These are phyloP conservation scores for Gymnothorax reevesii DNA, from an alignment of 2,797 vertebrate genomes.

Conservation along the genomic window DNA sequence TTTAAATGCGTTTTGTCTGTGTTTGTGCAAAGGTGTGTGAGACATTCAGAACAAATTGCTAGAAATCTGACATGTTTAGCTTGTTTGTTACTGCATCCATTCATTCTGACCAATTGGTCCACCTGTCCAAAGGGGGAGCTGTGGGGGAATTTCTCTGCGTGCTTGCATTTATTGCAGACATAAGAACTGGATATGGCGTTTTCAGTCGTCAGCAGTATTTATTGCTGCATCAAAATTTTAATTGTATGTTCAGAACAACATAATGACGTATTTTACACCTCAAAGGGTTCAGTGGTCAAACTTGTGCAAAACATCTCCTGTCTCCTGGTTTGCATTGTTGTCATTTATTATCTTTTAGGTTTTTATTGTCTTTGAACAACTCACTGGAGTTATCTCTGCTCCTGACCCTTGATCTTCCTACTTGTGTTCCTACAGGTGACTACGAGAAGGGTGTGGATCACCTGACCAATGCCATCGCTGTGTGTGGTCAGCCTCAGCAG, in stretches of 20 bases:
- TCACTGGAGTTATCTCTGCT: too few species aligned
- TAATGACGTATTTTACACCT: neutral
- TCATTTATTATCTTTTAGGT: neutral
- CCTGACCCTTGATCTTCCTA: neutral
- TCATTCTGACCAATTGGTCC: neutral
- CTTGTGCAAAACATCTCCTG: neutral
- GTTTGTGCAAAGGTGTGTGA: neutral
- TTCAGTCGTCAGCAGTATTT: too few species aligned
- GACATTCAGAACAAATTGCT: neutral
- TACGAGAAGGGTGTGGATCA: constrained; percentile 96
- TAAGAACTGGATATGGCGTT: neutral
- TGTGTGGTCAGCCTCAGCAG: constrained; percentile 95
- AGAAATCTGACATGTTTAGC: neutral
- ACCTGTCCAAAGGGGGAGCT: neutral
- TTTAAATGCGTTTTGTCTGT: neutral
- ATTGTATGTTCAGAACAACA: too few species aligned
- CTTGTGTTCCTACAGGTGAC: constrained; percentile 76
- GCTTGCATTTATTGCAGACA: neutral
- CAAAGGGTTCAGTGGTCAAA: neutral
- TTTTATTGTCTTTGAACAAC: neutral
- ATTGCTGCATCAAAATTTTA: too few species aligned
- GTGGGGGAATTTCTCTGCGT: neutral
- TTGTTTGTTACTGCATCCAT: neutral
- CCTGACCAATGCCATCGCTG: constrained; percentile 94
- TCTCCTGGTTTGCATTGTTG: neutral